Conservation (phyloP, 2,888 invertebrate genomes). For the Sphaeridia pumilis region DNA sequence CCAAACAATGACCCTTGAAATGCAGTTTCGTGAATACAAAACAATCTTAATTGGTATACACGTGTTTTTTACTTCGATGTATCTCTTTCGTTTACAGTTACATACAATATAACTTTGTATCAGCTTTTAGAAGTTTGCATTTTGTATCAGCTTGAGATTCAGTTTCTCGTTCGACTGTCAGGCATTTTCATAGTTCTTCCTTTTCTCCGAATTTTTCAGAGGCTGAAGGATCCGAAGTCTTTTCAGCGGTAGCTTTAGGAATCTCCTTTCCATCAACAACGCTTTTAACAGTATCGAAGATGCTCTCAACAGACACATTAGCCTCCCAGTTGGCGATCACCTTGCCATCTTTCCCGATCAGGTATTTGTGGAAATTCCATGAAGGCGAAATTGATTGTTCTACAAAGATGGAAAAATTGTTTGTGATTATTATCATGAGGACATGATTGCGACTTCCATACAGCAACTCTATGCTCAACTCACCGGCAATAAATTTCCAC, state of each 20-base stretch:
- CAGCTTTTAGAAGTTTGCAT: too few species aligned
- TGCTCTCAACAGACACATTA: slow-evolving; percentile 38
- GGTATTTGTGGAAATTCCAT: slow-evolving; percentile 48
- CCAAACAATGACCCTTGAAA: too few species aligned
- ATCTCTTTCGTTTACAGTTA: too few species aligned
- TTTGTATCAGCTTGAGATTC: too few species aligned
- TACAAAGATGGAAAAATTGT: slow-evolving; percentile 19
- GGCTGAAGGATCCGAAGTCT: background rate
- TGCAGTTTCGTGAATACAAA: too few species aligned
- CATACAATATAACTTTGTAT: too few species aligned
- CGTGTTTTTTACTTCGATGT: too few species aligned
- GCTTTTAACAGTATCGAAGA: slow-evolving; percentile 36
- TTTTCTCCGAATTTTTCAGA: background rate
- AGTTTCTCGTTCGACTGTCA: too few species aligned
- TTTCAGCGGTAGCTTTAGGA: too few species aligned
- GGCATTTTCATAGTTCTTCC: slow-evolving; percentile 2
- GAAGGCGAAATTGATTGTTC: slow-evolving; percentile 38
- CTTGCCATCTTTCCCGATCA: slow-evolving; percentile 42
- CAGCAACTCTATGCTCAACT: slow-evolving; percentile 10
- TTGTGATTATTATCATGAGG: background rate
- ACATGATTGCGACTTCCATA: background rate
- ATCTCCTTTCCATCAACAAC: slow-evolving; percentile 21
- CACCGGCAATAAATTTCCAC: slow-evolving; percentile 40
- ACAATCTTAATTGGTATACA: too few species aligned
- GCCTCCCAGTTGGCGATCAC: slow-evolving; percentile 43